Percentiles rank a stretch among this genome's conserved stretches.
Conservation (phyloP, 2,888 invertebrate species). For the Hyalella azteca region DNA sequence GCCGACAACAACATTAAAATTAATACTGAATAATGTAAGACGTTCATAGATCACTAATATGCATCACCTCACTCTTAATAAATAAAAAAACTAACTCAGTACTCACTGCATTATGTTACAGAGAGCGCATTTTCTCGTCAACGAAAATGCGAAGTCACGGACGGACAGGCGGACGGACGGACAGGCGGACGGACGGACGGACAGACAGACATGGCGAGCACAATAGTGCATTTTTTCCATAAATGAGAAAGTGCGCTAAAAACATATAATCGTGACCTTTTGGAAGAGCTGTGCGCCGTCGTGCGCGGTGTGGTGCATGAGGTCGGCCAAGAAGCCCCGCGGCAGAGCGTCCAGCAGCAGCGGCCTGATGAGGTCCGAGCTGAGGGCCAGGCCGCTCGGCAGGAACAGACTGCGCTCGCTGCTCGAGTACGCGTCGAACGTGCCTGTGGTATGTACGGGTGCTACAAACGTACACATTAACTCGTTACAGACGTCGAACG, state of each 20-base stretch:
- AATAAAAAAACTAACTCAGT: too few relatives aligned
- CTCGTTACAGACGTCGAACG: too few relatives aligned
- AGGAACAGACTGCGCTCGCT: constrained; percentile 9
- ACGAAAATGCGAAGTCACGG: too few relatives aligned
- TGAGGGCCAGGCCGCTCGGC: not conserved
- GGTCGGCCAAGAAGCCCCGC: constrained; percentile 73
- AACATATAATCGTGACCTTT: constrained; percentile 59
- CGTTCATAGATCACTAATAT: too few relatives aligned
- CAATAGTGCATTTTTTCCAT: too few relatives aligned
- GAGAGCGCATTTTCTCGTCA: too few relatives aligned
- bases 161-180: not conserved
- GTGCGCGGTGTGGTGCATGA: constrained; percentile 70
- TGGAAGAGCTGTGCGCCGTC: constrained; percentile 69
- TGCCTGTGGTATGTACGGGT: not conserved
- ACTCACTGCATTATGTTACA: too few relatives aligned
- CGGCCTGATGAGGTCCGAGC: constrained; percentile 73
- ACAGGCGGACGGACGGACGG: not conserved
- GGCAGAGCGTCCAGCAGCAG: constrained; percentile 76
- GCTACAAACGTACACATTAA: too few relatives aligned
- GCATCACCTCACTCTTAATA: too few relatives aligned
- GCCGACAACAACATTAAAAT: too few relatives aligned
- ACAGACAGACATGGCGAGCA: not conserved
- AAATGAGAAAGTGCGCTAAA: too few relatives aligned
- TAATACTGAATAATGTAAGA: too few relatives aligned
- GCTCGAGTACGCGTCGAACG: constrained; percentile 22